Percentiles rank a stretch among this genome's conserved stretches.
These are phyloP conservation scores for Halictus ligatus DNA, from an alignment of 2,888 invertebrate species.

Conservation along the genomic window DNA sequence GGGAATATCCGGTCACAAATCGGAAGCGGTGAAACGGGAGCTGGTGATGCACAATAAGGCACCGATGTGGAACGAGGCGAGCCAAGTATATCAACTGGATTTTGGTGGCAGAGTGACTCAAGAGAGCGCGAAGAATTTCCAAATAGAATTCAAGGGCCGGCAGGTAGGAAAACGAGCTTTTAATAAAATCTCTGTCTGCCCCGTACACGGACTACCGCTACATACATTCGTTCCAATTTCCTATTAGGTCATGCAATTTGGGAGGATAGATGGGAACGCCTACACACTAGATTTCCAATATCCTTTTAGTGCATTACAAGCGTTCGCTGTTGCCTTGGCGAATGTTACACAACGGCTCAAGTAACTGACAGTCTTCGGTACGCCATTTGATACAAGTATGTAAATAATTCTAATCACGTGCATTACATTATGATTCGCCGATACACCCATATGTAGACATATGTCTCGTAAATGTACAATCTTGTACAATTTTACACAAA, in stretches of 20 bases:
- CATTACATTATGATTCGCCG: not conserved
- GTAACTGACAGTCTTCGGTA: constrained; percentile 84
- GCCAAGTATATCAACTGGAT: constrained; percentile 99
- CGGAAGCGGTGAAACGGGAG: constrained; percentile 86
- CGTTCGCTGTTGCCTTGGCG: constrained; percentile 98
- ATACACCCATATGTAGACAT: not conserved
- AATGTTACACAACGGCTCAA: constrained; percentile 98
- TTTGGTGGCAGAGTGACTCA: constrained; percentile 99
- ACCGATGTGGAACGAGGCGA: constrained; percentile 99
- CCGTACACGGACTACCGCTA: not conserved
- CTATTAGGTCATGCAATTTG: constrained; percentile 99
- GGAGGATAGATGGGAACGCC: constrained; percentile 98
- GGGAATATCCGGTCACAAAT: constrained; percentile 74
- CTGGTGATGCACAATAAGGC: constrained; percentile 99
- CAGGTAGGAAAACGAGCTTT: constrained; percentile 88
- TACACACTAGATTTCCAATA: constrained; percentile 99
- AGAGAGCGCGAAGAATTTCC: constrained; percentile 99
- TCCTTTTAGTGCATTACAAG: constrained; percentile 99
- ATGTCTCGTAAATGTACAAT: not conserved
- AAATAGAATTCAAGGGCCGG: constrained; percentile 98
- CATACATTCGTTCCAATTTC: not conserved
- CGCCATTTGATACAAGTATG: constrained; percentile 74
- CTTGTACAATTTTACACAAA: not conserved
- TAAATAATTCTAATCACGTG: constrained; percentile 37
- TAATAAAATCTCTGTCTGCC: no score